Evolutionary conservation across 1,140 invertebrate species (phyloP).

Genomic region (Mycetomoellerius zeteki): DNA sequence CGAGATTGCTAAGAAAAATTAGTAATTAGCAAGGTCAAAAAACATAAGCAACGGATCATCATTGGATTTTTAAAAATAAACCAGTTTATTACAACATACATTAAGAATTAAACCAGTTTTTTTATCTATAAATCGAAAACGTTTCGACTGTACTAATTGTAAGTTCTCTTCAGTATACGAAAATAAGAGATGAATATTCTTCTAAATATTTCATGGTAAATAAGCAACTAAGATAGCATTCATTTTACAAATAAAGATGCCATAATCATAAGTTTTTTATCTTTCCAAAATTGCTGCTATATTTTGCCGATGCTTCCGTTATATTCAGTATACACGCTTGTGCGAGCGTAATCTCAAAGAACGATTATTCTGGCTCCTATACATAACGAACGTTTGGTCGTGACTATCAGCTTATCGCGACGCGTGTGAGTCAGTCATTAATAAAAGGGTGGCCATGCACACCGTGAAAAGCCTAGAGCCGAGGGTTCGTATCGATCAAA

Average conservation of each 20-base stretch:
- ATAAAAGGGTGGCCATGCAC: constrained; percentile 70
- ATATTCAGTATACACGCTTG: constrained; percentile 28
- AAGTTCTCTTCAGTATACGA: no score
- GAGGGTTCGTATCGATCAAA: constrained; percentile 79
- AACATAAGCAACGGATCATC: no score
- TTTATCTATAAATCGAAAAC: no score
- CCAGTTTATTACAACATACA: no score
- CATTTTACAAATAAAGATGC: neutral
- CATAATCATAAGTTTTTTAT: neutral
- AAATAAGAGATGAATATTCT: neutral
- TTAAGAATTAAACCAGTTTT: no score
- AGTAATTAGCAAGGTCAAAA: no score
- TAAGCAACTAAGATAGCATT: neutral
- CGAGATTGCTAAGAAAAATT: no score
- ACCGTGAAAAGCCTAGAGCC: constrained; percentile 65
- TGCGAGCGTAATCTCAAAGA: constrained; percentile 51
- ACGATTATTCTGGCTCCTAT: constrained; percentile 55
- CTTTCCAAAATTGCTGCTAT: constrained; percentile 10
- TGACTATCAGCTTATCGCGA: constrained; percentile 76
- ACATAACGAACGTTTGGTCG: constrained; percentile 53
- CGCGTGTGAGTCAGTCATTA: constrained; percentile 77
- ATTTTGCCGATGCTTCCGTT: neutral
- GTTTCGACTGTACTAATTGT: no score
- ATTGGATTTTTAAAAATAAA: no score
- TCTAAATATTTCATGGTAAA: neutral